Base-by-base conservation (phyloP, 1,140 invertebrate genomes). In the Harpegnathos saltator region DNA sequence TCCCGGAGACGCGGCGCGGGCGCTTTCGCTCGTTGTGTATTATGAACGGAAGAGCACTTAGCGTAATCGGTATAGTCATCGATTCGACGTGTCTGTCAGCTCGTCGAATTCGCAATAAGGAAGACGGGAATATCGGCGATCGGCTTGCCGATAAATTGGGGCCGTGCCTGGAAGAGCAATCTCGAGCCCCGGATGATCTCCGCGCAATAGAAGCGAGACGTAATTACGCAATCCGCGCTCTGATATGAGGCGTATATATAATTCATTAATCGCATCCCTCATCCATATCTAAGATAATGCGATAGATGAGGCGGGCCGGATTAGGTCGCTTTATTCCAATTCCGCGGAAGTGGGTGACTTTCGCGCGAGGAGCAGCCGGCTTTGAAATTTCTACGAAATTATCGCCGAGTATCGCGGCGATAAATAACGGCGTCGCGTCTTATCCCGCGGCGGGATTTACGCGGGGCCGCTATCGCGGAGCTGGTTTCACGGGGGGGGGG, bases 401-500 rank as follows among this genome's bases (percentile, higher is more conserved):
- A 48, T 58, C 33, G n/a, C 54, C 19, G 26, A 71, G 26, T 29
- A 24, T 71, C 14, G 12, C 14, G 14, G 65, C 48, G 4, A 22
- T 58, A 26, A 69, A 44, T 69, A 44, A 14, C n/a, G 17, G 22
- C 26, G 15, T 4, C 29, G 54, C 38, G 48, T 15, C 33, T 29
- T 58, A 44, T 69, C 52, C 14, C 52, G n/a, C 29, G 44, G 0
- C 52, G 22, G 29, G 52, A 80, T 69, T 71, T 26, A 77, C 19
- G 29, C 15, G 15, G n/a, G 29, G 12, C 14, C 73, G 44, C 29
- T 75, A 69, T 66, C 50, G 33, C 48, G 26, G 44, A 81, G 84
- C 78, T 68, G 68, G 81, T 86, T 80, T 86, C 85, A 73, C 50
- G 50, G 71, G 81, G n/a, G n/a, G n/a, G n/a, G n/a, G n/a, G n/a